Evolutionary conservation across 2,888 invertebrate genomes (phyloP).

Genomic region (Deilephila elpenor): DNA sequence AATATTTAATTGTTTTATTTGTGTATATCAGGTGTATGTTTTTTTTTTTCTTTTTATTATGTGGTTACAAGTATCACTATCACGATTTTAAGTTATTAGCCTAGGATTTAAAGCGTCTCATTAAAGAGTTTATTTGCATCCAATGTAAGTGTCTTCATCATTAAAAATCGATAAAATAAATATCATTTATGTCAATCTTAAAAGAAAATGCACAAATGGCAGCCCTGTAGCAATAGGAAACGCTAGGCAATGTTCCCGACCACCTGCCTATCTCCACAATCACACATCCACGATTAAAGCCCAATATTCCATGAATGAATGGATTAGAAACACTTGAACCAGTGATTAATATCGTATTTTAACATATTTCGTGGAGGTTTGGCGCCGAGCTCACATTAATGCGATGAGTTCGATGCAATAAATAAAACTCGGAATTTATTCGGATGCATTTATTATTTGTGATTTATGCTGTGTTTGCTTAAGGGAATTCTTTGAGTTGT

Average conservation of each 20-base stretch:
- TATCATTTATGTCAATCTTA: not conserved
- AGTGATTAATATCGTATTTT: slow-evolving; percentile 25
- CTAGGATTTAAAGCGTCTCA: too few species aligned
- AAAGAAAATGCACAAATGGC: slow-evolving; percentile 37
- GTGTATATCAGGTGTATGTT: too few species aligned
- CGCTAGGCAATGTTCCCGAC: slow-evolving; percentile 57
- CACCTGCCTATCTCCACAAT: slow-evolving; percentile 65
- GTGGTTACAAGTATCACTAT: too few species aligned
- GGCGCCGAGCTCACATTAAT: slow-evolving; percentile 10
- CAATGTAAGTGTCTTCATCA: too few species aligned
- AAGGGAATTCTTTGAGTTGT: not conserved
- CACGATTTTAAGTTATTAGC: too few species aligned
- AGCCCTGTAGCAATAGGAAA: slow-evolving; percentile 79
- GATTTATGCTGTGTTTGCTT: not conserved
- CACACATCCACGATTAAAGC: slow-evolving; percentile 46
- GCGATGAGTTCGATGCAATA: slow-evolving; percentile 4
- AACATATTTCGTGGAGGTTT: slow-evolving; percentile 18
- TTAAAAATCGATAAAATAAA: too few species aligned
- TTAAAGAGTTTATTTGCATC: too few species aligned
- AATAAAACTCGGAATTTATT: slow-evolving; percentile 14
- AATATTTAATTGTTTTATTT: too few species aligned
- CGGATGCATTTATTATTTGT: not conserved
- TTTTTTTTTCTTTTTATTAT: too few species aligned
- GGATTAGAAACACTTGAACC: slow-evolving; percentile 28
- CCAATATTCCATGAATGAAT: slow-evolving; percentile 30